Evolutionary conservation across 2,888 invertebrate genomes (phyloP).

Genomic region (Ametastegia equiseti): DNA sequence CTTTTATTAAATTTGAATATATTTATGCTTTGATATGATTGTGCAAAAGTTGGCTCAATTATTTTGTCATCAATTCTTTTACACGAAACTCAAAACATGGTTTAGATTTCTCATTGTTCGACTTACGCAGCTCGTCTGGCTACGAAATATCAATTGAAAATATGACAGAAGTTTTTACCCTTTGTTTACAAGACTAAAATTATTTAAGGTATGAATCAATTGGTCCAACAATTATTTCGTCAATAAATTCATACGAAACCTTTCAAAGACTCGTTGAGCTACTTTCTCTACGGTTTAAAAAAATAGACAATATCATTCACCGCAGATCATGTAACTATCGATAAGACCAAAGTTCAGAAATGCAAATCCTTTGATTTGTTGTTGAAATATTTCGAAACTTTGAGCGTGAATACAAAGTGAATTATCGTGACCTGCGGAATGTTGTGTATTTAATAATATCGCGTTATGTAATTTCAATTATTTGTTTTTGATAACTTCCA

Average conservation of each 20-base stretch:
- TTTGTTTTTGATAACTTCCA: neutral
- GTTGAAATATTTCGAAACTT: neutral
- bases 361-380: neutral
- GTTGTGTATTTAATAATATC: slow-evolving; percentile 5
- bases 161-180: neutral
- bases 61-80: slow-evolving; percentile 58
- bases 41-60: slow-evolving; percentile 58
- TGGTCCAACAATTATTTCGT: slow-evolving; percentile 36
- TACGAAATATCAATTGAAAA: neutral
- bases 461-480: neutral
- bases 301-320: neutral
- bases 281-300: neutral
- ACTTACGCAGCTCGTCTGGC: neutral
- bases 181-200: neutral
- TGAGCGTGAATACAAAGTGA: neutral
- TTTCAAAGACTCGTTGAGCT: neutral
- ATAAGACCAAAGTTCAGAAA: neutral
- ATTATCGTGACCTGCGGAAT: neutral
- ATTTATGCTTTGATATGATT: slow-evolving; percentile 8
- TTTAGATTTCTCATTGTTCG: neutral
- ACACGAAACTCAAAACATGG: slow-evolving; percentile 50
- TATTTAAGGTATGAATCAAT: slow-evolving; percentile 43
- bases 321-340: neutral
- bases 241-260: slow-evolving; percentile 45
- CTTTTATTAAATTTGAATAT: neutral